Conservation (phyloP, 2,113 vertebrate species). For the Tragelaphus scriptus region DNA sequence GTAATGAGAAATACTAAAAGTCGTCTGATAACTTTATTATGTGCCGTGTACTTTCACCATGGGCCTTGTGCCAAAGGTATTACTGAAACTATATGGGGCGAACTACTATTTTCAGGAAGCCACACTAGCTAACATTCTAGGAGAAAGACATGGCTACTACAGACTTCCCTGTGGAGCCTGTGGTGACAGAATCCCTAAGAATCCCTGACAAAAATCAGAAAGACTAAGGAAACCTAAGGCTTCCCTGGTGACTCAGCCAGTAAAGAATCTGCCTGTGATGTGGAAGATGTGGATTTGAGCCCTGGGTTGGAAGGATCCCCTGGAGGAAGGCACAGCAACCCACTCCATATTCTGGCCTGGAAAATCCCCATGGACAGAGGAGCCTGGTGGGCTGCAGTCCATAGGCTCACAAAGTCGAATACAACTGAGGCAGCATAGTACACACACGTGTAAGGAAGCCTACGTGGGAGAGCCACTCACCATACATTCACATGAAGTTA, state of each 20-base stretch:
- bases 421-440: not conserved
- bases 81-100: not conserved
- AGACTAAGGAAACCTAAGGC: not conserved
- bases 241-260: not conserved
- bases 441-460: accelerated
- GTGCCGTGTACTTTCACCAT: not conserved
- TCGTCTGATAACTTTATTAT: not conserved
- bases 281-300: not conserved
- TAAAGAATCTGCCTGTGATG: not conserved
- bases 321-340: not conserved
- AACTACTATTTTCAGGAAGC: not conserved
- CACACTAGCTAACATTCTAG: not conserved
- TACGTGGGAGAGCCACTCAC: not conserved
- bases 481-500: not conserved
- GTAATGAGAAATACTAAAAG: not conserved
- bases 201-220: not conserved
- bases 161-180: not conserved
- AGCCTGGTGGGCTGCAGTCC: not conserved
- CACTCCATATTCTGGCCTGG: not conserved
- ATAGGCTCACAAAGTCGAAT: not conserved
- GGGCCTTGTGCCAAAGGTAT: not conserved
- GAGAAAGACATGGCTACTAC: not conserved
- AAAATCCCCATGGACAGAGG: not conserved
- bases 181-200: not conserved
- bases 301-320: not conserved